phyloP scores from a whole-genome alignment of 2,797 vertebrate genomes.

The Eupleurogrammus muticus region DNA sequence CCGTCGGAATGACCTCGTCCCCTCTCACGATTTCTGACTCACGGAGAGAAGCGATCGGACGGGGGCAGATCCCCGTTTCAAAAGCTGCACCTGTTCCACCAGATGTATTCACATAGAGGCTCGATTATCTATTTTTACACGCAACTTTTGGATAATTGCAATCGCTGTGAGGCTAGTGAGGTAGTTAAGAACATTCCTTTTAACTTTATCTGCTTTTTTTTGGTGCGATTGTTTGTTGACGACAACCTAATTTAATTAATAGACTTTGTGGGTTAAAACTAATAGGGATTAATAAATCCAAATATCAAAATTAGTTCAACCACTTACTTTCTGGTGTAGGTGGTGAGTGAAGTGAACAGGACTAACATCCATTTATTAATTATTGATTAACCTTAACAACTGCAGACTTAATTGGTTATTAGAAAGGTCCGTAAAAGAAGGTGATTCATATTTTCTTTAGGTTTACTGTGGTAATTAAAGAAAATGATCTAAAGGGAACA shows the following conservation, averaged over 20 bases:
- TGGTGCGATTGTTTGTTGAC: slow-evolving; percentile 7
- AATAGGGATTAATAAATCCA: not conserved
- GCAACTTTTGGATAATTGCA: slow-evolving; percentile 26
- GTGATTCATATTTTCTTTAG: not conserved
- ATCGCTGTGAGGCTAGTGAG: not conserved
- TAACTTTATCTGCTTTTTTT: not conserved
- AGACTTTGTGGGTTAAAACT: not conserved
- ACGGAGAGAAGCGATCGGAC: slow-evolving; percentile 58
- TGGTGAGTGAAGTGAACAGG: no score
- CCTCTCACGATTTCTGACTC: slow-evolving; percentile 75
- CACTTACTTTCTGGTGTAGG: not conserved
- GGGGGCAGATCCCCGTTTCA: slow-evolving; percentile 52
- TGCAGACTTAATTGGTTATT: not conserved
- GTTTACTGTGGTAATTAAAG: not conserved
- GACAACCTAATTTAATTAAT: not conserved
- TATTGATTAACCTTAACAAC: not conserved
- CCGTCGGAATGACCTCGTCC: slow-evolving; percentile 69
- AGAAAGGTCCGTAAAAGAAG: not conserved
- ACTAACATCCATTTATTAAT: not conserved
- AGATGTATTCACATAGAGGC: slow-evolving; percentile 59
- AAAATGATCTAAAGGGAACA: no score
- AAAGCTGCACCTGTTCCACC: slow-evolving; percentile 79
- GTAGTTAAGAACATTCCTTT: not conserved
- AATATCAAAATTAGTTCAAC: not conserved
- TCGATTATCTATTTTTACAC: slow-evolving; percentile 69